Conservation (phyloP, 2,888 invertebrate genomes). For the Archips crataeganus region DNA sequence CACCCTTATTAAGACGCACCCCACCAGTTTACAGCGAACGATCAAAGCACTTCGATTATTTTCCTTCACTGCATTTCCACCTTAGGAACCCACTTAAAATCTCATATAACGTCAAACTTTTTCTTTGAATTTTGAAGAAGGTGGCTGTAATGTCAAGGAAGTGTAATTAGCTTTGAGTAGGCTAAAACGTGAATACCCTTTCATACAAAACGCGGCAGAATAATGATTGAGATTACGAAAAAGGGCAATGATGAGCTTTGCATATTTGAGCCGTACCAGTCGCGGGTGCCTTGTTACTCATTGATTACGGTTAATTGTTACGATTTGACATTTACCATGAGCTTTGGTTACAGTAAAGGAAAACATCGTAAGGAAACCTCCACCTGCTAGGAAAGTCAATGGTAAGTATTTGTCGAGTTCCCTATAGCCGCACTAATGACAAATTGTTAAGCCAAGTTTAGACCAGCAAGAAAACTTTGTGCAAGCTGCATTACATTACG, state of each 20-base stretch:
- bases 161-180: conserved; percentile 35
- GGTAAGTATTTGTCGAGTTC: no score
- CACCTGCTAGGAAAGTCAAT: no score
- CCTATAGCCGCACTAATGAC: no score
- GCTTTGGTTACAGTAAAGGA: no score
- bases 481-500: no score
- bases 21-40: conserved; percentile 44
- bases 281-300: not conserved
- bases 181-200: not conserved
- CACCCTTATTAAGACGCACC: conserved; percentile 45
- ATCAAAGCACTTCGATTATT: conserved; percentile 49
- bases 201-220: not conserved
- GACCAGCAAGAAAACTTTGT: no score
- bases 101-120: conserved; percentile 38
- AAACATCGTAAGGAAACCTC: no score
- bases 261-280: not conserved
- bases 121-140: conserved; percentile 34
- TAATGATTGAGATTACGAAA: not conserved
- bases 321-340: not conserved
- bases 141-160: conserved; percentile 21
- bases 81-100: conserved; percentile 42
- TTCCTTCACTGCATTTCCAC: conserved; percentile 44
- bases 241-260: not conserved
- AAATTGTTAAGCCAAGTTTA: no score
- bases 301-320: not conserved